A percentile compares a stretch with the other conserved stretches of the same genome.
Evolutionary conservation across 1,140 invertebrate species (phyloP).

Genomic region (Rhagoletis pomonella): DNA sequence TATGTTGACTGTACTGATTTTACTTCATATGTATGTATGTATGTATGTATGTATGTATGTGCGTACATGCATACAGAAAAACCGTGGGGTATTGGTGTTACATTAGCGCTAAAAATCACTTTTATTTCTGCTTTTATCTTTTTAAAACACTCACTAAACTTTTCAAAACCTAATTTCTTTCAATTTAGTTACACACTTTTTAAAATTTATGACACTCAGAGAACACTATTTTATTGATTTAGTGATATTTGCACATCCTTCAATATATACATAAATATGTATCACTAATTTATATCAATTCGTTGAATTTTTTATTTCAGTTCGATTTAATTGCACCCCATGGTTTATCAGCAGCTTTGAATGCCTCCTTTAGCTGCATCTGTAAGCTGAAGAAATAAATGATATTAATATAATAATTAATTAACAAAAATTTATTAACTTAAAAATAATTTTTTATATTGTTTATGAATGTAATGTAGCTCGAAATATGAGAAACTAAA

Average conservation of each 20-base stretch:
- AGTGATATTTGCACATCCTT: no score
- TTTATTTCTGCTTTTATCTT: background rate
- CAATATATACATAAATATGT: no score
- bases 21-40: background rate
- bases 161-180: background rate
- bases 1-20: conserved; percentile 37
- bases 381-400: background rate
- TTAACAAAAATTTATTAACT: no score
- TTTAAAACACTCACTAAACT: background rate
- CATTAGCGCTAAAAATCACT: background rate
- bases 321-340: background rate
- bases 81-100: background rate
- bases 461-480: no score
- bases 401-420: no score
- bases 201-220: background rate
- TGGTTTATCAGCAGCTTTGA: background rate
- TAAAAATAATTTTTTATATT: no score
- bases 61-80: background rate
- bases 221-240: no score
- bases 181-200: background rate
- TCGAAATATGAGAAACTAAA: no score
- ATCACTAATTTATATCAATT: no score
- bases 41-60: background rate
- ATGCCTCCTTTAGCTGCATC: background rate
- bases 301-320: background rate